Evolutionary conservation across 2,797 vertebrate species (phyloP).

Genomic region (Adrianichthys oophorus): DNA sequence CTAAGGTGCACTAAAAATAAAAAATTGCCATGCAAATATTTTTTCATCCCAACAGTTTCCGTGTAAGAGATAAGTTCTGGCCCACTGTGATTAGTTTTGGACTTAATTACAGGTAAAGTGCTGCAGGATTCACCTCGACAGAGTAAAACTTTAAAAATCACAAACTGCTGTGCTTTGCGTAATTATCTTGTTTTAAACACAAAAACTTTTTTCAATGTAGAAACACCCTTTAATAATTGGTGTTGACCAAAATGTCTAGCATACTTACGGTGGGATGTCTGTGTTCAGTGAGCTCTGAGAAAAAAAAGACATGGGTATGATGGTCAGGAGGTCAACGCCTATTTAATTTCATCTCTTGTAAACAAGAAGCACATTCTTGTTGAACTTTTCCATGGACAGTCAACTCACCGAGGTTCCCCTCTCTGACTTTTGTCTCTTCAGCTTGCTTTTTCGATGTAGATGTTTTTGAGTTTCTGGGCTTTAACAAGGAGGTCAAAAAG

Average conservation of each 20-base stretch:
- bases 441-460: slow-evolving; percentile 40
- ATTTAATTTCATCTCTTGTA: slow-evolving; percentile 45
- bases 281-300: slow-evolving; percentile 40
- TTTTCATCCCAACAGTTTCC: no score
- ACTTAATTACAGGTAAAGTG: no score
- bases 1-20: no score
- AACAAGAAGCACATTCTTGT: slow-evolving; percentile 14
- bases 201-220: no score
- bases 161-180: no score
- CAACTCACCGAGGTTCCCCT: slow-evolving; percentile 45
- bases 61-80: no score
- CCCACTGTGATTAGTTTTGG: no score
- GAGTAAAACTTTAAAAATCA: no score
- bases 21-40: no score
- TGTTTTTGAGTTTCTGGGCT: slow-evolving; percentile 61
- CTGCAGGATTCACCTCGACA: no score
- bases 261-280: slow-evolving; percentile 62
- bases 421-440: slow-evolving; percentile 27
- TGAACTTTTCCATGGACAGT: neutral
- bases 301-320: slow-evolving; percentile 21
- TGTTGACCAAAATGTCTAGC: neutral
- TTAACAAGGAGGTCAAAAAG: slow-evolving; percentile 14
- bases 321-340: slow-evolving; percentile 30
- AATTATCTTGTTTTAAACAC: no score
- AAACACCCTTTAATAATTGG: neutral